These are phyloP conservation scores for Aplodontia rufa DNA, from an alignment of 2,113 vertebrate genomes.

Conservation along the genomic window DNA sequence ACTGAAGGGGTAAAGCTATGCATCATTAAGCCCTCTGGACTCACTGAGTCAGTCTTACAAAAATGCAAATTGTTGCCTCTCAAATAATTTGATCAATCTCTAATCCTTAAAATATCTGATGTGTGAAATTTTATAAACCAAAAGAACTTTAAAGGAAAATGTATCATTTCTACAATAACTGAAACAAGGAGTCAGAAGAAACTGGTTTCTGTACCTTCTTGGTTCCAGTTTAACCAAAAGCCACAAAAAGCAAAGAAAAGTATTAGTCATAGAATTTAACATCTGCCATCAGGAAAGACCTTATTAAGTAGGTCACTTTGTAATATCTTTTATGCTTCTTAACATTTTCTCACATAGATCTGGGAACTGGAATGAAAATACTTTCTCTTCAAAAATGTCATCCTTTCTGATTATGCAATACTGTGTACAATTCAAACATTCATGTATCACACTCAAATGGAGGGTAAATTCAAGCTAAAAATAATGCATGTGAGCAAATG, in stretches of 20 bases:
- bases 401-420: neutral
- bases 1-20: rapidly evolving
- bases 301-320: slow-evolving; percentile 1
- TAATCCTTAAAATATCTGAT: neutral
- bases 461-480: slow-evolving; percentile 6
- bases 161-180: neutral
- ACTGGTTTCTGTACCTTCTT: neutral
- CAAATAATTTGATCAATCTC: neutral
- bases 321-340: neutral
- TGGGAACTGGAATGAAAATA: neutral
- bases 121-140: neutral
- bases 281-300: neutral
- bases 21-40: neutral
- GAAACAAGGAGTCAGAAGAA: neutral
- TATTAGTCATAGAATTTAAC: neutral
- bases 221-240: slow-evolving; percentile 42
- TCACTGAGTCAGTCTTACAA: neutral
- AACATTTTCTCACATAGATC: neutral
- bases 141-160: neutral
- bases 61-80: neutral
- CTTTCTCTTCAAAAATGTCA: neutral
- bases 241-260: neutral
- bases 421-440: neutral
- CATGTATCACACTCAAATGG: neutral
- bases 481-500: neutral